Evolutionary conservation across 2,113 vertebrate species (phyloP), one percentile per base, ranked within the genome.

Genomic region (Chionomys nivalis): DNA sequence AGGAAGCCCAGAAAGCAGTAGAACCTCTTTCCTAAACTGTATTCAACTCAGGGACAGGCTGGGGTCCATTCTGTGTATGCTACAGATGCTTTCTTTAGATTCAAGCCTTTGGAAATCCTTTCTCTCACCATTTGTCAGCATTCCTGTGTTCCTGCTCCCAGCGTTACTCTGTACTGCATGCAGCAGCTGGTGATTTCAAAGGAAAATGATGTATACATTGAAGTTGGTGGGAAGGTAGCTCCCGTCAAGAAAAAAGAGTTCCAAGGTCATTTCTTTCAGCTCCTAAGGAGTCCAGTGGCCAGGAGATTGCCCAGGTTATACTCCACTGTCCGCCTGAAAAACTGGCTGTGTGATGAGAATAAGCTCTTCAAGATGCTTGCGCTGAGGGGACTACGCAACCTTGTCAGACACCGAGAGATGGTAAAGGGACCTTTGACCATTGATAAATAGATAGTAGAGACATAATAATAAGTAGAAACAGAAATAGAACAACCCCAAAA

Each of bases 221-320:
- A 36, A 49, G 16, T 76, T 92, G 55, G 44, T 49, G 19, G 83
- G n/a, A 92, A 87, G 66, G 42, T 78, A 17, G 42, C 17, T 97
- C 9, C 23, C 17, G 42, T 61, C 75, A 66, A 90, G 82, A 66
- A 79, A 63, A 91, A 83, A 55, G 33, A 63, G 63, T 19, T 93
- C 70, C 28, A 52, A 66, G n/a, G 28, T 96, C 52, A 92, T 72
- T 94, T 96, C 52, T 96, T 97, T 92, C 93, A 98, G 97, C 97
- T 98, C 92, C 83, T 98, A 21, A 95, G 77, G 92, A 97, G 97
- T 97, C 97, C 97, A n/a, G 4, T 97, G 94, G 94, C 95, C 65
- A 96, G 31, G 31, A 97, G 97, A 90, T 72, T 98, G 31, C 96
- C 97, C 36, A 72, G 36, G 14, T 39, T 77, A 90, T 98, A 97